Evolutionary conservation across 2,113 vertebrate species (phyloP).

Genomic region (Tretioscincus oriximinensis): DNA sequence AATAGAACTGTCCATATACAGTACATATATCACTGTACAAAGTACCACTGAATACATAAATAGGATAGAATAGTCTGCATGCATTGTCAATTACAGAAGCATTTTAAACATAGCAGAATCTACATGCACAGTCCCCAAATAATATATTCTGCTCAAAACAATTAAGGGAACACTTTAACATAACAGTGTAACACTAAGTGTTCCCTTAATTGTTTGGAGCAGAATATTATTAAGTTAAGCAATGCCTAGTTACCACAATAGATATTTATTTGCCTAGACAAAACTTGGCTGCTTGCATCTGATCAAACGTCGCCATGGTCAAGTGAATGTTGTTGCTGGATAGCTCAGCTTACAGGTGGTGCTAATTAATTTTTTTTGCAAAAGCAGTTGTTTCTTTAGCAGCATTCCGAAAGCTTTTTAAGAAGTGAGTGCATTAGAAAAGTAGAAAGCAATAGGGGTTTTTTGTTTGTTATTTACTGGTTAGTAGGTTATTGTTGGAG

Average conservation of each 20-base stretch:
- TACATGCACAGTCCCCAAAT: not conserved
- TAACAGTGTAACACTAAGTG: no score
- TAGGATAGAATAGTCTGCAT: not conserved
- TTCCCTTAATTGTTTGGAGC: no score
- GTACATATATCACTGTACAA: not conserved
- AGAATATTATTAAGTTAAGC: not conserved
- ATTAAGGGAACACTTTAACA: no score
- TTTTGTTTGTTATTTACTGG: rapidly evolving
- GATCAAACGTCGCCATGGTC: not conserved
- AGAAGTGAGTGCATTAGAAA: constrained; percentile 6
- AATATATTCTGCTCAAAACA: no score
- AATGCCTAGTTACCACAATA: not conserved
- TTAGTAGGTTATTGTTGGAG: constrained; percentile 25
- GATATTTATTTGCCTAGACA: not conserved
- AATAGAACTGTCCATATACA: not conserved
- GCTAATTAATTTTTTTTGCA: constrained; percentile 12
- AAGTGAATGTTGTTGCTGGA: not conserved
- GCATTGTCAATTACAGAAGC: not conserved
- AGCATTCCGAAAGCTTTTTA: constrained; percentile 1
- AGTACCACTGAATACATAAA: not conserved
- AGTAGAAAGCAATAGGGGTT: not conserved
- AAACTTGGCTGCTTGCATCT: constrained; percentile 2
- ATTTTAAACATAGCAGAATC: not conserved
- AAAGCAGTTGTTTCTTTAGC: not conserved
- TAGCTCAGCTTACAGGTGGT: not conserved